These are phyloP conservation scores for Crocuta crocuta DNA, from an alignment of 2,113 vertebrate genomes.

Conservation along the genomic window DNA sequence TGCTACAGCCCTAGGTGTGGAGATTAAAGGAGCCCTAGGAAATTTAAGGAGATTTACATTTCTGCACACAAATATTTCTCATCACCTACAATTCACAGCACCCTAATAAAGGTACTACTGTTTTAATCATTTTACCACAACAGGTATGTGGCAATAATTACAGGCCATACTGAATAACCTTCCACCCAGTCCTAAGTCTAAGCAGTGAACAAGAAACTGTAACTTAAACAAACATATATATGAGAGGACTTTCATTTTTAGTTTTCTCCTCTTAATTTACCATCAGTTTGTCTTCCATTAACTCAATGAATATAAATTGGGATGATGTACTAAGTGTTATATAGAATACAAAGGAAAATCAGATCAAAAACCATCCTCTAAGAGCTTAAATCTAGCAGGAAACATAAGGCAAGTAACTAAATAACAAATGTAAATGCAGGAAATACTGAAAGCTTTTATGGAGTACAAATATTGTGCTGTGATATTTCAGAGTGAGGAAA, in stretches of 20 bases:
- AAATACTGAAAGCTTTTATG: background rate
- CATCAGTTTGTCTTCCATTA: background rate
- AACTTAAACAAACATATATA: slow-evolving; percentile 17
- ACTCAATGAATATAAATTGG: background rate
- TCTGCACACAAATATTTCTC: background rate
- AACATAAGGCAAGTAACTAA: background rate
- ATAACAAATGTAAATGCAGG: background rate
- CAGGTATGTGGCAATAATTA: background rate
- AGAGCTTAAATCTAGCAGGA: slow-evolving; percentile 17
- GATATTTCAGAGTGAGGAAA: background rate
- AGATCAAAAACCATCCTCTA: background rate
- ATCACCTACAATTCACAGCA: background rate
- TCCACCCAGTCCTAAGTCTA: background rate
- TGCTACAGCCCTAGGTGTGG: background rate
- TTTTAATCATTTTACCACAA: background rate
- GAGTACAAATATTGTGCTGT: background rate
- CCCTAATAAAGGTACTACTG: background rate
- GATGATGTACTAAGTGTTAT: background rate
- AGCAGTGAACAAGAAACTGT: slow-evolving; percentile 1
- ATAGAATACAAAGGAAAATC: background rate
- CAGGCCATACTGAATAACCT: background rate
- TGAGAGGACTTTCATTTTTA: background rate
- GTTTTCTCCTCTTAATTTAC: background rate
- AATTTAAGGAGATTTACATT: background rate
- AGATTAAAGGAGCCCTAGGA: background rate